Base-by-base conservation (phyloP, 37 sponge, comb jelly and placozoan genomes). In the Theonella swinhoei region DNA sequence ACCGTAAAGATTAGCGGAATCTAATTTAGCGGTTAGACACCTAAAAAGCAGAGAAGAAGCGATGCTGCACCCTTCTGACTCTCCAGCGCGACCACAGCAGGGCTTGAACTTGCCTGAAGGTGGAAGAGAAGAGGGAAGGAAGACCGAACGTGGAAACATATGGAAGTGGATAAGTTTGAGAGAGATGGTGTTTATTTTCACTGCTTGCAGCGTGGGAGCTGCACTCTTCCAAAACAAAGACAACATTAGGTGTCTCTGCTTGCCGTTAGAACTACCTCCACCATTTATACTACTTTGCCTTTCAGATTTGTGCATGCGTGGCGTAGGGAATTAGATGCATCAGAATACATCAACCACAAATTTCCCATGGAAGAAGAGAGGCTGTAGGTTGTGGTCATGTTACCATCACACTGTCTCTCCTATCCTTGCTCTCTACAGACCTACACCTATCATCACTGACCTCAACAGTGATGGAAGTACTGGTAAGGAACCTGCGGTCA, bases 381-480 rank as follows among this genome's bases (percentile, higher is more conserved):
- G 14, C 54, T 47, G 54, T 47, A 14, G 11, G 54, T 47, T 14
- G 11, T 17, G 11, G 11, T 17, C 54, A 17, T 47, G 54, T 14
- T 47, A n/a, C n/a, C n/a, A n/a, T n/a, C n/a, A 75, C 28, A 33
- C 31, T 35, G 64, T 29, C 67, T 33, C 14, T 23, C 54, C 24
- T 29, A 66, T 3, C 39, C 64, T 32, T 31, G 37, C 35, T 65
- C 29, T 25, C 22, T 89, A 0, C 70, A 88, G 89, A 1, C 85
- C 90, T 20, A 82, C 39, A 35, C 93, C 93, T 4, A 41, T 93
- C 23, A 87, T 89, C 4, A 77, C 87, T 65, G 93, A 92, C 40
- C 26, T 93, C 26, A 90, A 93, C 34, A 70, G 87, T 42, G 93
- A 93, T 72, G 89, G 89, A 64, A 39, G 72, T 2, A 60, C 83